Percentiles rank a stretch among this genome's conserved stretches.
Conservation (phyloP, 1,140 invertebrate genomes). For the Tetramorium alpestre region DNA sequence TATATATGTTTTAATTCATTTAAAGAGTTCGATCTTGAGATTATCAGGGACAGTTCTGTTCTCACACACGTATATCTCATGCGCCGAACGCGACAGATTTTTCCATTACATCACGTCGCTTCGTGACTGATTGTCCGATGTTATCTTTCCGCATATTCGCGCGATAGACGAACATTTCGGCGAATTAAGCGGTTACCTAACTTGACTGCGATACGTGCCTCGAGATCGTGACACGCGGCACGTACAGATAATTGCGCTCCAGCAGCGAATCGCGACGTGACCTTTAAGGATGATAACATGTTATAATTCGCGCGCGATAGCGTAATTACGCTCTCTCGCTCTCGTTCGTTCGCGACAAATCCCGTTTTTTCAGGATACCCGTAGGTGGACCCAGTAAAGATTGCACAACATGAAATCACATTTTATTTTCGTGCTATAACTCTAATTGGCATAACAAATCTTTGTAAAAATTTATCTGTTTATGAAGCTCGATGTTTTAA, state of each 20-base stretch:
- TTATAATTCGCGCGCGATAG: constrained; percentile 20
- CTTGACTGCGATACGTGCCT: constrained; percentile 11
- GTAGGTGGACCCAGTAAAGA: no score
- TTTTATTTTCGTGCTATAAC: background rate
- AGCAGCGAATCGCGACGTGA: constrained; percentile 12
- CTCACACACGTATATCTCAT: background rate
- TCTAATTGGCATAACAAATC: background rate
- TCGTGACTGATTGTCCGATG: background rate
- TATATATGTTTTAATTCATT: background rate
- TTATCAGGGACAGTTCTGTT: background rate
- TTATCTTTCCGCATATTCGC: constrained; percentile 44
- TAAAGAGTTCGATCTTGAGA: background rate
- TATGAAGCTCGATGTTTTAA: background rate
- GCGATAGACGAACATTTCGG: constrained; percentile 18
- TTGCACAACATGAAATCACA: background rate
- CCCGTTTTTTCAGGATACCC: background rate
- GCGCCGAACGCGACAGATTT: background rate
- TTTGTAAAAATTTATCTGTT: background rate
- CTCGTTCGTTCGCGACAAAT: background rate
- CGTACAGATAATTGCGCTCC: constrained; percentile 38
- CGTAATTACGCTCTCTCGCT: background rate
- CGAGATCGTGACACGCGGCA: constrained; percentile 27
- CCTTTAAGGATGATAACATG: constrained; percentile 32
- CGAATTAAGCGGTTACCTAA: constrained; percentile 40
- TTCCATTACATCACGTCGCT: background rate